Evolutionary conservation across 2,797 vertebrate species (phyloP).

Genomic region (Microhierax caerulescens): DNA sequence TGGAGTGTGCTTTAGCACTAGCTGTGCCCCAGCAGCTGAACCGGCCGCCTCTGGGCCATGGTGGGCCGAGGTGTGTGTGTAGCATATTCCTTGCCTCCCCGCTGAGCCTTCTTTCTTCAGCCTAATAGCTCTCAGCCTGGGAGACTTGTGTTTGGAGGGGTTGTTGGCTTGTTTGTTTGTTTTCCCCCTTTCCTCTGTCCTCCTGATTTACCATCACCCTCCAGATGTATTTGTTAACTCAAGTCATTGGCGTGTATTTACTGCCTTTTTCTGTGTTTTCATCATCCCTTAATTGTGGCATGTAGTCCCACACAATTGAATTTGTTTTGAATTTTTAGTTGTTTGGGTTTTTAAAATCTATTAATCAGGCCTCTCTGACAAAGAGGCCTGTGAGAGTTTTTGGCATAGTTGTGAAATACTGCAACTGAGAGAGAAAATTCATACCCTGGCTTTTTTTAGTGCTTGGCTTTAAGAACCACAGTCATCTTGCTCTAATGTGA

Average conservation of each 20-base stretch:
- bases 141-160: accelerated
- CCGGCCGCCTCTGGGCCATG: neutral
- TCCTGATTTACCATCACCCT: neutral
- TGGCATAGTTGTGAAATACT: slow-evolving; percentile 35
- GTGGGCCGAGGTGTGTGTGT: neutral
- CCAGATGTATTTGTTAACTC: neutral
- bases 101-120: neutral
- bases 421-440: slow-evolving; percentile 27
- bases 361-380: slow-evolving; percentile 34
- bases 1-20: neutral
- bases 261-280: slow-evolving; percentile 2
- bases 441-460: slow-evolving; percentile 6
- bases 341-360: neutral
- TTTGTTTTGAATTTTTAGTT: slow-evolving; percentile 45
- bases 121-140: neutral
- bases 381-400: slow-evolving; percentile 28
- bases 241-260: neutral
- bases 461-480: neutral
- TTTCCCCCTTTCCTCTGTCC: neutral
- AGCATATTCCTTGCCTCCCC: neutral
- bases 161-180: neutral
- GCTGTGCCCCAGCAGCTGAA: neutral
- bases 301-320: neutral
- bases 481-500: slow-evolving; percentile 14
- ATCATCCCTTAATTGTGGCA: neutral